phyloP scores from a whole-genome alignment of 2,797 vertebrate species.

The Clarias platycephalus region DNA sequence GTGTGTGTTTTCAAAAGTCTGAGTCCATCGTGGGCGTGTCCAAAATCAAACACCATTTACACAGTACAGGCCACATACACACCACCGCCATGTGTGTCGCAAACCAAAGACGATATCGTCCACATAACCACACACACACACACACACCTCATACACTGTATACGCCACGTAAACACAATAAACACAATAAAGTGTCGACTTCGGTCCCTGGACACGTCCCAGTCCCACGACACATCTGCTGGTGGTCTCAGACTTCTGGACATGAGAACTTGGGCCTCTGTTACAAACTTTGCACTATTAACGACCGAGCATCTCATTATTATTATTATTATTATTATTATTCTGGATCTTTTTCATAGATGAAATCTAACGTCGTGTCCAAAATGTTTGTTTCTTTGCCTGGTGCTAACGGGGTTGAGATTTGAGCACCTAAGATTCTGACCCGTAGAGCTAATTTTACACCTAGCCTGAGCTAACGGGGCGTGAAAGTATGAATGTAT shows the following conservation, averaged over 20 bases:
- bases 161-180: neutral
- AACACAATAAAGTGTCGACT: neutral
- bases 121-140: too few species aligned
- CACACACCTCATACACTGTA: neutral
- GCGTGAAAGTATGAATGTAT: too few species aligned
- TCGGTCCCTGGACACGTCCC: neutral
- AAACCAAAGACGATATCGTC: neutral
- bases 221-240: neutral
- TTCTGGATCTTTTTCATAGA: neutral
- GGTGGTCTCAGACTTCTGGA: neutral
- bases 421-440: too few species aligned
- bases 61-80: neutral
- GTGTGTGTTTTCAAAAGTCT: conserved; percentile 6
- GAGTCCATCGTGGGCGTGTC: neutral
- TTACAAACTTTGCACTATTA: neutral
- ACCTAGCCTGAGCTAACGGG: too few species aligned
- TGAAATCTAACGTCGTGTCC: neutral
- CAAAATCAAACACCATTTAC: too few species aligned
- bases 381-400: neutral
- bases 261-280: neutral
- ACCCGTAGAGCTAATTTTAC: too few species aligned
- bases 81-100: neutral
- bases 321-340: too few species aligned
- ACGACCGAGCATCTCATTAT: neutral
- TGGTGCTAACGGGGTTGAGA: too few species aligned